These are phyloP conservation scores for Adelosebastes latens DNA, from an alignment of 2,797 vertebrate genomes.

Conservation along the genomic window DNA sequence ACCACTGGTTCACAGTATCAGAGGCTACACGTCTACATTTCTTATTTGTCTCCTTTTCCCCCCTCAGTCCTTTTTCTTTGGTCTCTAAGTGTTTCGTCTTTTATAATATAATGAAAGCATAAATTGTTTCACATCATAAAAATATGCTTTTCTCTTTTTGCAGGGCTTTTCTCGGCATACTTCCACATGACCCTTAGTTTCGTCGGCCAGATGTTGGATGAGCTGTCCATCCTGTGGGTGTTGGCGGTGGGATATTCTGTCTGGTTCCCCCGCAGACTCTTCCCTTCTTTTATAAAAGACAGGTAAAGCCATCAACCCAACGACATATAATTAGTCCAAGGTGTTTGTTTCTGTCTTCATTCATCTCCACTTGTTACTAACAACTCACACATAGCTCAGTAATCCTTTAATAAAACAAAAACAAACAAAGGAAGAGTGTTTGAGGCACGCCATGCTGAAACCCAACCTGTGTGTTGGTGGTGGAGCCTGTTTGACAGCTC, in stretches of 20 bases:
- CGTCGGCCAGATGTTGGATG: slow-evolving; percentile 93
- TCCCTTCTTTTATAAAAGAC: slow-evolving; percentile 87
- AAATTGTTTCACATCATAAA: background rate
- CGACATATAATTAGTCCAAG: background rate
- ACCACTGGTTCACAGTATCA: background rate
- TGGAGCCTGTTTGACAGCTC: slow-evolving; percentile 33
- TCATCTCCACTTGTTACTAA: background rate
- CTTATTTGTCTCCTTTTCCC: background rate
- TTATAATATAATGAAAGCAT: background rate
- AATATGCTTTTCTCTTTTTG: background rate
- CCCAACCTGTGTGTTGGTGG: background rate
- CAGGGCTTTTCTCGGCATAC: slow-evolving; percentile 92
- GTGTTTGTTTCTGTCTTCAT: background rate
- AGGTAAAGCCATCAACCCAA: slow-evolving; percentile 79
- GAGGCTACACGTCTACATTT: background rate
- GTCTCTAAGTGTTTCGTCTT: background rate
- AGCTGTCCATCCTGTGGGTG: slow-evolving; percentile 94
- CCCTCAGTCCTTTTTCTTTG: background rate
- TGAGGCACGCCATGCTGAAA: slow-evolving; percentile 35
- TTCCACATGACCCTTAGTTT: slow-evolving; percentile 98
- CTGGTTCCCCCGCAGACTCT: slow-evolving; percentile 91
- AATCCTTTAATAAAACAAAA: slow-evolving; percentile 21
- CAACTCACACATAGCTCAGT: background rate
- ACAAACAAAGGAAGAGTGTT: slow-evolving; percentile 11
- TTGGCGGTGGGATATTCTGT: slow-evolving; percentile 86